Conservation (phyloP, 2,888 invertebrate species). For the Lacanobia oleracea region DNA sequence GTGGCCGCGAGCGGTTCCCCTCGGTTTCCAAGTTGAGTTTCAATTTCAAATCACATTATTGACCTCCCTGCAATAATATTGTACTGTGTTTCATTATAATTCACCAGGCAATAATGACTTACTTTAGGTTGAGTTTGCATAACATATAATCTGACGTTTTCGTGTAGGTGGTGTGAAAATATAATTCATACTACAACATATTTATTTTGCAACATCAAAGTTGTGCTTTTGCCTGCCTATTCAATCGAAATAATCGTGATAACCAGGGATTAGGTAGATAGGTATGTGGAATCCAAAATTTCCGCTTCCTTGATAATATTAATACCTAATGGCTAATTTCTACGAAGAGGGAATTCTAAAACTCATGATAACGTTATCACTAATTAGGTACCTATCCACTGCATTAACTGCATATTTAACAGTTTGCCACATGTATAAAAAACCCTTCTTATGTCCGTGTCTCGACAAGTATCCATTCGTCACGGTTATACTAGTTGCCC, state of each 20-base stretch:
- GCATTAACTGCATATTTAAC: not conserved
- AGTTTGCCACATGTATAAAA: not conserved
- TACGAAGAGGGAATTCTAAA: not conserved
- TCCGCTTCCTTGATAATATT: conserved; percentile 4
- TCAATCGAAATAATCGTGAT: conserved; percentile 11
- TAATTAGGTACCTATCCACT: not conserved
- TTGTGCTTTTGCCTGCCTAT: not conserved
- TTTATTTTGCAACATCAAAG: no score
- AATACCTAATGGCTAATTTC: not conserved
- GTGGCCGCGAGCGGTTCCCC: no score
- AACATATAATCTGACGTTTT: no score
- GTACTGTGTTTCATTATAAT: no score
- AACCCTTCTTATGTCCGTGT: not conserved
- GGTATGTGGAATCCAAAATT: not conserved
- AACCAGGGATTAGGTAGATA: conserved; percentile 1
- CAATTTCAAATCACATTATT: no score
- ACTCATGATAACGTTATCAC: conserved; percentile 3
- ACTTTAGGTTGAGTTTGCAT: no score
- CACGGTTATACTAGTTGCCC: conserved; percentile 48
- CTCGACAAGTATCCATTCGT: conserved; percentile 39
- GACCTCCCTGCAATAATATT: no score
- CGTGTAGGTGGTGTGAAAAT: no score
- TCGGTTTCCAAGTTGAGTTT: no score
- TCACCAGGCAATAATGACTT: no score
- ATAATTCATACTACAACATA: no score